Conservation (phyloP, 2,888 invertebrate species). For the Cartodere bifasciata region DNA sequence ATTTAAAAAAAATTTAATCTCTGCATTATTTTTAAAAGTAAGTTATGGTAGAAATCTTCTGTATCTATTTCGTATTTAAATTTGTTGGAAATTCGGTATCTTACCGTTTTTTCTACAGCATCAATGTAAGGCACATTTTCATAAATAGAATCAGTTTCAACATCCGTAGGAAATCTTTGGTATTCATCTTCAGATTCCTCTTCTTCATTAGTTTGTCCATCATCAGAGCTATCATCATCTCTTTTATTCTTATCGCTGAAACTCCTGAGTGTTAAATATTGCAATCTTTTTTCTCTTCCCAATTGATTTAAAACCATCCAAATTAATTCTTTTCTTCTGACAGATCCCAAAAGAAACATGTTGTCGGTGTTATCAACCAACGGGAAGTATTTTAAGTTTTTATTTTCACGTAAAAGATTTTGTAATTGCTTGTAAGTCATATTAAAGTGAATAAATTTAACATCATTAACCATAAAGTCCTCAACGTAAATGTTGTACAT, state of each 20-base stretch:
- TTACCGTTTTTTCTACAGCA: no score
- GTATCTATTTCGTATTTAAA: no score
- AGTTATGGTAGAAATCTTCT: no score
- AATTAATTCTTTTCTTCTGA: conserved; percentile 75
- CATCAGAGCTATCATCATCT: background rate
- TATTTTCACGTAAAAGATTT: conserved; percentile 55
- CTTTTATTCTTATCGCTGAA: background rate
- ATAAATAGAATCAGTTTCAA: no score
- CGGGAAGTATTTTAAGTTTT: conserved; percentile 67
- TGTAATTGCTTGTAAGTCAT: conserved; percentile 81
- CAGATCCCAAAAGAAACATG: conserved; percentile 87
- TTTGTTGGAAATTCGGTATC: no score
- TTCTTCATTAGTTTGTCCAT: no score
- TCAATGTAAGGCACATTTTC: no score
- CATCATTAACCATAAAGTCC: conserved; percentile 88
- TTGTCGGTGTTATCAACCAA: conserved; percentile 76
- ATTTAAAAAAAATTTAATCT: no score
- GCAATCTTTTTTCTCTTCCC: conserved; percentile 59
- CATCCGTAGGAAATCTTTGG: no score
- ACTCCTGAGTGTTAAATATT: no score
- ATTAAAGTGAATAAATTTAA: conserved; percentile 75
- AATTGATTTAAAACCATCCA: conserved; percentile 72
- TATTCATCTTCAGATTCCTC: no score
- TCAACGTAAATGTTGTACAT: conserved; percentile 90
- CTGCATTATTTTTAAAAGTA: no score